Evolutionary conservation across 1,140 invertebrate species (phyloP), one percentile per base, ranked within the genome.

Genomic region (Ceratosolen fusciceps): DNA sequence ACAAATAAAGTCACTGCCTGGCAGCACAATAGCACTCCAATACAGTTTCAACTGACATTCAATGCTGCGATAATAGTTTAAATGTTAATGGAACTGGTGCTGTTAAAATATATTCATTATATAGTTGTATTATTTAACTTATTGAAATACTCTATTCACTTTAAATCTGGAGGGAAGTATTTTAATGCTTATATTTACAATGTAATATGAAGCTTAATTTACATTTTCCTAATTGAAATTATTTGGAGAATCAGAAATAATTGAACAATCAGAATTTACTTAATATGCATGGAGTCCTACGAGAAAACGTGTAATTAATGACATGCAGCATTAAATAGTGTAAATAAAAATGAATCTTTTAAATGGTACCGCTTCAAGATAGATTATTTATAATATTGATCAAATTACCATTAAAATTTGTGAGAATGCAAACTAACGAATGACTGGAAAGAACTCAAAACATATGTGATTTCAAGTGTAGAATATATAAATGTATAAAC

Each of bases 1-100:
- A 77, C 74, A 84, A 85, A 84, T 74, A 79, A 83, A 83, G 81
- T 86, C 86, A 87, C 83, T 86, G 85, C 84, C 84, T 87, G 74
- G 76, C 83, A 85, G 52, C 52, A 87, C 80, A 86, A 85, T 85
- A 87, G 83, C 65, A 81, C 80, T 83, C 82, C 82, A 77, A 83
- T 77, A 73, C 67, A 85, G 70, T 86, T 83, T 79, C 83, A 86
- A 80, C 72, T 84, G 75, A 82, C 80, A 83, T 82, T 81, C 72
- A 84, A 85, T 82, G 58, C 82, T 82, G 81, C 84, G 84, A 86
- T 85, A 85, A 85, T 85, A 86, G 83, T 85, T 86, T 86, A 85
- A 87, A 82, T 74, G 80, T 82, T 82, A 78, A 83, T 83, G 80
- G 49, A 70, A 81, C 78, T 74, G 81, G 71, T 76, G 74, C 72